Evolutionary conservation across 2,888 invertebrate genomes (phyloP), one percentile per base, ranked within the genome.

Genomic region (Apoda limacodes): DNA sequence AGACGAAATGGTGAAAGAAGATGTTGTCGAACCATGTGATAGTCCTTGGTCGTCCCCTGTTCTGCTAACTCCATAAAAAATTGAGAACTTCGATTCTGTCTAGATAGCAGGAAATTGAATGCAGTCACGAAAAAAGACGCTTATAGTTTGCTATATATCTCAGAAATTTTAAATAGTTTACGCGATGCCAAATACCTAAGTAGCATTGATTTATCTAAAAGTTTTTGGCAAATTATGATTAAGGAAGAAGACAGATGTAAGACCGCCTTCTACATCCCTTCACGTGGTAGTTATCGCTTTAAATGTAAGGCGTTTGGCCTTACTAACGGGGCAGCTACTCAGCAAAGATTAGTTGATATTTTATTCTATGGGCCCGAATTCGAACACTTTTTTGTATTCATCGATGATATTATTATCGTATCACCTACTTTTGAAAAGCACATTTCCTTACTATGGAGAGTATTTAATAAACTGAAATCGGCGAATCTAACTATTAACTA

Each of bases 181-280:
- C 10, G 24, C 1, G 34, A 41, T 15, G 41, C 41, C 14, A 34
- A 22, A 19, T 42, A 28, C 20, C 31, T 45, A 1, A 25, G 34
- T 12, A 37, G 37, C 9, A 13, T 9, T 25, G 49, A 52, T 28
- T 12, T 51, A 2, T 35, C 36, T 1, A 42, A 41, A 27, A 32
- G 38, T 1, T 50, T 45, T 14, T 48, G 46, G 48, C 48, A 48
- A 13, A 37, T 45, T 6, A 27, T 25, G 3, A 41, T 43, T 4
- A 19, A 9, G 1, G 27, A 22, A 15, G 12, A 21, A 2, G 40
- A 44, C 17, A 10, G 42, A 2, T 26, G 38, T 1, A 48, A 48
- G 28, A 45, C 44, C 0, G 35, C 40, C 0, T 49, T 46, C 13
- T 47, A 42, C 19, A 28, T 41, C 11, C 45, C 41, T 1, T 13